Evolutionary conservation across 2,888 invertebrate species (phyloP).

Genomic region (Drosophila kuntzei): DNA sequence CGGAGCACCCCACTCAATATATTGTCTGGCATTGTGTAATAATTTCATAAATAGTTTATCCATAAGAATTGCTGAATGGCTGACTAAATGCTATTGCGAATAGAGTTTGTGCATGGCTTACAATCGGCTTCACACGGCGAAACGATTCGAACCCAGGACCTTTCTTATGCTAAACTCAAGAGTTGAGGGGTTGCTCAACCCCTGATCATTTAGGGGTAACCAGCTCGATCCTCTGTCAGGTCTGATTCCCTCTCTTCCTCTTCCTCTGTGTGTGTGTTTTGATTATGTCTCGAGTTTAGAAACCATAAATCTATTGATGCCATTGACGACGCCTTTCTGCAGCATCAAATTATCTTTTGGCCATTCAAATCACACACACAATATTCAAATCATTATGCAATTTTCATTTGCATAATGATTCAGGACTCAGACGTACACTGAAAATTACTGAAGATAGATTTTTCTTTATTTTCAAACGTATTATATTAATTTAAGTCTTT

Average conservation of each 20-base stretch:
- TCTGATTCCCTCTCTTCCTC: constrained; percentile 1
- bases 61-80: constrained; percentile 75
- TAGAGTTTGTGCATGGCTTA: constrained; percentile 9
- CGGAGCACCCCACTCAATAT: constrained; percentile 71
- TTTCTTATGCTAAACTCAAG: constrained; percentile 68
- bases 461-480: background rate
- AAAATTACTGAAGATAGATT: background rate
- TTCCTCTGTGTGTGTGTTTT: constrained; percentile 62
- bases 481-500: background rate
- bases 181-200: constrained; percentile 44
- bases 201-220: constrained; percentile 21
- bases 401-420: constrained; percentile 68
- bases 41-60: constrained; percentile 81
- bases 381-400: constrained; percentile 58
- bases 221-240: constrained; percentile 6
- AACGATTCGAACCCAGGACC: constrained; percentile 26
- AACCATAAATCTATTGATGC: constrained; percentile 82
- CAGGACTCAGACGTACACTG: constrained; percentile 23
- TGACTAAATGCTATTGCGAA: constrained; percentile 71
- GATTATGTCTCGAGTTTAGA: constrained; percentile 78
- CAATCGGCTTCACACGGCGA: constrained; percentile 55
- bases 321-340: constrained; percentile 78
- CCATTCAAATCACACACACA: constrained; percentile 68
- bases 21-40: constrained; percentile 77
- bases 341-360: constrained; percentile 76